Conservation (phyloP, 2,888 invertebrate genomes). For the Heterodera filipjevi region DNA sequence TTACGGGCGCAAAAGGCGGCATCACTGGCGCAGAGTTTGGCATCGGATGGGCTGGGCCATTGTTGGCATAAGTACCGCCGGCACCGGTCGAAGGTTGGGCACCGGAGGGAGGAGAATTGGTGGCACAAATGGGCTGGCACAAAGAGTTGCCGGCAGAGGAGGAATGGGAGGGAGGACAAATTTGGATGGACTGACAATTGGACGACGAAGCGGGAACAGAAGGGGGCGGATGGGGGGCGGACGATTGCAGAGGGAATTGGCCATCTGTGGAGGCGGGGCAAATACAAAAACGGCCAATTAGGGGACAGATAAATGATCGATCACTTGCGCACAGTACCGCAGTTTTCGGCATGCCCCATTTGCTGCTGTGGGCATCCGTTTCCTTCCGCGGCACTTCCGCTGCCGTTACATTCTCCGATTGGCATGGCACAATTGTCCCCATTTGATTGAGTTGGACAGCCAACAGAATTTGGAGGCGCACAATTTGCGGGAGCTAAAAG, state of each 20-base stretch:
- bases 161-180: not conserved
- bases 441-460: not conserved
- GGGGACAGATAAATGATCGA: too few species aligned
- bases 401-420: not conserved
- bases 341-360: not conserved
- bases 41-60: not conserved
- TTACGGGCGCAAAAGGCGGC: not conserved
- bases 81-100: constrained; percentile 5
- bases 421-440: not conserved
- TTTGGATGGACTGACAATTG: not conserved
- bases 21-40: not conserved
- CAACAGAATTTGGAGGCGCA: not conserved
- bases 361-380: not conserved
- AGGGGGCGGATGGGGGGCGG: not conserved
- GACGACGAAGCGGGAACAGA: not conserved
- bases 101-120: not conserved
- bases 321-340: not conserved
- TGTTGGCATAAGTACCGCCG: constrained; percentile 22
- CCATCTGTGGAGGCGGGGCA: not conserved
- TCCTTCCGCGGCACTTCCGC: not conserved
- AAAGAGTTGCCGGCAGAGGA: not conserved
- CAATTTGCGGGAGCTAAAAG: not conserved
- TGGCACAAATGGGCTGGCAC: constrained; percentile 13
- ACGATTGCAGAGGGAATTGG: not conserved
- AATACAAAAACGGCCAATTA: not conserved